Evolutionary conservation across 2,888 invertebrate genomes (phyloP).

Genomic region (Phalera bucephala): DNA sequence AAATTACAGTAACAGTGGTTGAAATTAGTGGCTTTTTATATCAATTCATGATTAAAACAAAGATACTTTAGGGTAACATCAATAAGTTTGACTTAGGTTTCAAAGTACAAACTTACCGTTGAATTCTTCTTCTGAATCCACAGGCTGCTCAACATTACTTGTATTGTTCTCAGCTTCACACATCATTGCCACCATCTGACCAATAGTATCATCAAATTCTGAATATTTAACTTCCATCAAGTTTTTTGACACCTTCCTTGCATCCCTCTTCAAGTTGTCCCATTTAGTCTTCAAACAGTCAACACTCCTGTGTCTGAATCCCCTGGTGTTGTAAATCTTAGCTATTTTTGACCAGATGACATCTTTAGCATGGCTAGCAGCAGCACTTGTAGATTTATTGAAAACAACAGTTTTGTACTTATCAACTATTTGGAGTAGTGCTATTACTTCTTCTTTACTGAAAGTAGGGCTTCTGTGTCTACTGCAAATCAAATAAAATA

Average conservation of each 20-base stretch:
- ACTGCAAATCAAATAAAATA: constrained; percentile 33
- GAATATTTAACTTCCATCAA: constrained; percentile 40
- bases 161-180: constrained; percentile 42
- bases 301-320: constrained; percentile 45
- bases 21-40: too few relatives aligned
- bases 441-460: constrained; percentile 51
- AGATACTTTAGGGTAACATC: too few relatives aligned
- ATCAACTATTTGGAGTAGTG: constrained; percentile 51
- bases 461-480: constrained; percentile 60
- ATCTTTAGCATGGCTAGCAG: constrained; percentile 56
- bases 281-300: constrained; percentile 63
- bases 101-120: background rate
- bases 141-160: constrained; percentile 10
- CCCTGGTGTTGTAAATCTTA: constrained; percentile 52
- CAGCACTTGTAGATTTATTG: constrained; percentile 54
- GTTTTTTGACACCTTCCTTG: constrained; percentile 51
- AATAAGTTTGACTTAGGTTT: too few relatives aligned
- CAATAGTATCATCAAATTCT: constrained; percentile 43
- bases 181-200: constrained; percentile 43
- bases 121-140: background rate
- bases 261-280: constrained; percentile 63
- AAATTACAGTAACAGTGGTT: too few relatives aligned
- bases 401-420: constrained; percentile 57
- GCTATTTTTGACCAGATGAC: constrained; percentile 59
- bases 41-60: too few relatives aligned